These are phyloP conservation scores for Enteromius fasciolatus DNA, from an alignment of 2,797 vertebrate genomes.

Conservation along the genomic window DNA sequence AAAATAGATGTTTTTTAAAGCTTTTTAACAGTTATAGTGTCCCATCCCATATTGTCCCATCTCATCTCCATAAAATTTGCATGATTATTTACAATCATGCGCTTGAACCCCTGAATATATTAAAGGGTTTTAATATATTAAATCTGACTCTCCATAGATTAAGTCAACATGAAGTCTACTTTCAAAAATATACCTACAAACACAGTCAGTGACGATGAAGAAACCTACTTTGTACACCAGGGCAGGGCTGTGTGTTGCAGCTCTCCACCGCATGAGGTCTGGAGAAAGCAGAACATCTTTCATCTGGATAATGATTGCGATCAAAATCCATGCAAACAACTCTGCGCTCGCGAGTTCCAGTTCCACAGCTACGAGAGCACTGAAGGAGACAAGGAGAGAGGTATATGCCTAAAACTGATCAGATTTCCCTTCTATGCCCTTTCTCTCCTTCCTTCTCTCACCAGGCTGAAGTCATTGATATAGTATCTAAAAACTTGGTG, in stretches of 20 bases:
- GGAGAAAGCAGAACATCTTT: slow-evolving; percentile 72
- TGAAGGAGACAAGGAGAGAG: slow-evolving; percentile 54
- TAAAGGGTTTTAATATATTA: background rate
- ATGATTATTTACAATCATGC: background rate
- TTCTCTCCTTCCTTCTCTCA: slow-evolving; percentile 56
- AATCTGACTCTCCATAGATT: too few species aligned
- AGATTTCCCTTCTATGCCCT: background rate
- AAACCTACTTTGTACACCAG: slow-evolving; percentile 80
- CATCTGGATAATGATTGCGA: slow-evolving; percentile 75
- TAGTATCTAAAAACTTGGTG: slow-evolving; percentile 81
- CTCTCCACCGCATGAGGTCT: slow-evolving; percentile 78
- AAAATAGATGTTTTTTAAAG: background rate
- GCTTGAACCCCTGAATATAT: background rate
- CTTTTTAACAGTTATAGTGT: background rate
- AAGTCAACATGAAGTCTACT: background rate
- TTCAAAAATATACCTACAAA: background rate
- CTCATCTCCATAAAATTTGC: background rate
- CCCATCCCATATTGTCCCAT: background rate
- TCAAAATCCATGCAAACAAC: slow-evolving; percentile 82
- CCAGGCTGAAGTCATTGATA: slow-evolving; percentile 83
- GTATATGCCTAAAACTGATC: background rate
- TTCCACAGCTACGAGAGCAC: slow-evolving; percentile 88
- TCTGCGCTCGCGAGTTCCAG: slow-evolving; percentile 83
- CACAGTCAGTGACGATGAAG: background rate
- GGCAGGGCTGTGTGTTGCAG: slow-evolving; percentile 87